These are phyloP conservation scores for Eilema sororculum DNA, from an alignment of 2,888 invertebrate genomes.

Conservation along the genomic window DNA sequence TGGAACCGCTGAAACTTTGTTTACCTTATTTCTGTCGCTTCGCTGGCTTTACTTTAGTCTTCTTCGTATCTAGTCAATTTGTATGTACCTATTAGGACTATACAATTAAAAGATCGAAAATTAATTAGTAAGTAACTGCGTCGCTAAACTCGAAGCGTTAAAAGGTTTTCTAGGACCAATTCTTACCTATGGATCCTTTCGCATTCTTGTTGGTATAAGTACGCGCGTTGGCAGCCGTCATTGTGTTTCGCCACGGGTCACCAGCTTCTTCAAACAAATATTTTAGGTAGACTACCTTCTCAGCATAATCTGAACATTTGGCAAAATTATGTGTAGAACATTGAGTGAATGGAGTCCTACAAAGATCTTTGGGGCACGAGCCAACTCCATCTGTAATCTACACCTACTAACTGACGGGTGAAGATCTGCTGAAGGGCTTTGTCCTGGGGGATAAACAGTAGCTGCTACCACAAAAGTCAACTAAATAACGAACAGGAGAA, in stretches of 20 bases:
- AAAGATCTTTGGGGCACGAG: not conserved
- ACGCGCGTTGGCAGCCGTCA: conserved; percentile 16
- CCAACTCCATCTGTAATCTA: not conserved
- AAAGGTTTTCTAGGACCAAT: not conserved
- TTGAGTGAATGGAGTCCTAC: not conserved
- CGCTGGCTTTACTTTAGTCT: too few relatives aligned
- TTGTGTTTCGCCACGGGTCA: conserved; percentile 21
- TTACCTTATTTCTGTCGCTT: too few relatives aligned
- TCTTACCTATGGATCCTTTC: conserved; percentile 19
- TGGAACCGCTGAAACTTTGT: too few relatives aligned
- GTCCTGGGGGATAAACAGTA: too few relatives aligned
- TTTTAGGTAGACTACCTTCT: not conserved
- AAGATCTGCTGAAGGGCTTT: not conserved
- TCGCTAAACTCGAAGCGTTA: not conserved
- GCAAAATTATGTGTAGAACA: not conserved
- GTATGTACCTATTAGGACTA: not conserved
- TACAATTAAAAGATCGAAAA: too few relatives aligned
- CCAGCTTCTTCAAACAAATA: conserved; percentile 16
- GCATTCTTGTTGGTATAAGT: not conserved
- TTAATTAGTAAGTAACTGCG: too few relatives aligned
- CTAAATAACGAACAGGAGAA: not conserved
- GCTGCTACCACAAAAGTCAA: not conserved
- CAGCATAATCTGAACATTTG: not conserved
- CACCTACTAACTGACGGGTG: not conserved
- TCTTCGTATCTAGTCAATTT: too few relatives aligned